Conservation (phyloP, 2,113 vertebrate species). For the Spermophilus dauricus region DNA sequence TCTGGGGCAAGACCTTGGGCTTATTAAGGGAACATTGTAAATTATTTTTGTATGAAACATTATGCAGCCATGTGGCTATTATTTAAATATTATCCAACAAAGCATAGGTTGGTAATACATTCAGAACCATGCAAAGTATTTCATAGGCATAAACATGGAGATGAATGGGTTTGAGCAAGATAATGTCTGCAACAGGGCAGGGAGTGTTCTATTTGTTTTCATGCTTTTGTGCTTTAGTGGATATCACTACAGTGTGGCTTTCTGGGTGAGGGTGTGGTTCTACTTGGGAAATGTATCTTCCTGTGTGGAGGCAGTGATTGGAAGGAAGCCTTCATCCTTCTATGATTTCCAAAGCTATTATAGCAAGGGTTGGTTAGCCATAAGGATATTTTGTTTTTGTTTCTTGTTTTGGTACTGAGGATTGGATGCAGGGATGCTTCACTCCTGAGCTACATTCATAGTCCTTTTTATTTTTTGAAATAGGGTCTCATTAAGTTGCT, state of each 20-base stretch:
- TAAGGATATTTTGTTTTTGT: background rate
- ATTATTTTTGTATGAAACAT: background rate
- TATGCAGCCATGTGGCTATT: background rate
- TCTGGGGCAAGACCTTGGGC: background rate
- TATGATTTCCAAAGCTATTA: background rate
- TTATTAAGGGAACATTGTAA: background rate
- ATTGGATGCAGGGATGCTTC: no score
- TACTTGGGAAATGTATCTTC: background rate
- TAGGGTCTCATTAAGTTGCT: no score
- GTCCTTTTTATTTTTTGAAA: no score
- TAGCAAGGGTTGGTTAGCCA: background rate
- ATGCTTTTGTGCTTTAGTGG: background rate
- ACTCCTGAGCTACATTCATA: no score
- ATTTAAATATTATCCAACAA: background rate
- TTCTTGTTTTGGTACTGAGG: no score
- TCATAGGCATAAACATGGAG: background rate
- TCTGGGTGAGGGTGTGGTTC: background rate
- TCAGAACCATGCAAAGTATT: background rate
- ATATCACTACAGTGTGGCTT: background rate
- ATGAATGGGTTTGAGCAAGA: conserved; percentile 28
- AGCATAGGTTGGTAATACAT: rapidly evolving
- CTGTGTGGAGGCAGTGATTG: background rate
- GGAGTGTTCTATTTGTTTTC: background rate
- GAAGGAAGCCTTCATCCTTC: background rate
- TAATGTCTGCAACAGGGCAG: background rate